Evolutionary conservation across 2,113 vertebrate species (phyloP).

Genomic region (Ranitomeya variabilis): DNA sequence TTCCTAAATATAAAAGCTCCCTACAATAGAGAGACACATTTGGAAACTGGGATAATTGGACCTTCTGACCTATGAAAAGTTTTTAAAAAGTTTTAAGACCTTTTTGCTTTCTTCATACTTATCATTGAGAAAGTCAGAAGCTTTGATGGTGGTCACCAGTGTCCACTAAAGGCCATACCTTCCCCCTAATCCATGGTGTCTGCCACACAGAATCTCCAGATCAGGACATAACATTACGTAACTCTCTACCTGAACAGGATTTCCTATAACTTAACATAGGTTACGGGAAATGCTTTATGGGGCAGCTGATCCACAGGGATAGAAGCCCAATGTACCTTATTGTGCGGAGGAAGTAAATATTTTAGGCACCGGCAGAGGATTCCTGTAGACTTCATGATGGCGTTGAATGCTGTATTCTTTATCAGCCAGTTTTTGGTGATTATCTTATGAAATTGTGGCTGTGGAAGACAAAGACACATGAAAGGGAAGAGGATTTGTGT

Average conservation of each 20-base stretch:
- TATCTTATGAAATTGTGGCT: slow-evolving; percentile 70
- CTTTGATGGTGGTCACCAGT: neutral
- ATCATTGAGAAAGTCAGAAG: neutral
- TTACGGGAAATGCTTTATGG: no score
- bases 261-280: neutral
- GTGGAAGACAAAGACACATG: neutral
- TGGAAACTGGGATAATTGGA: neutral
- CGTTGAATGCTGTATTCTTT: neutral
- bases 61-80: neutral
- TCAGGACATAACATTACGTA: no score
- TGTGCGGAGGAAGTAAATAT: neutral
- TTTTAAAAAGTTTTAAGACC: no score
- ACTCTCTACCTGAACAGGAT: no score
- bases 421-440: slow-evolving; percentile 71
- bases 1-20: neutral
- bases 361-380: slow-evolving; percentile 4
- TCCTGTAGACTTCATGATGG: slow-evolving; percentile 32
- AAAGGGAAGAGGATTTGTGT: neutral
- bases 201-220: no score
- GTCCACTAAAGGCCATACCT: no score
- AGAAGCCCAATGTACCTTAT: slow-evolving; percentile 16
- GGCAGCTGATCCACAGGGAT: neutral
- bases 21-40: neutral
- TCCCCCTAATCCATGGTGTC: no score
- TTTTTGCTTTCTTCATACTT: no score